Evolutionary conservation across 2,888 invertebrate species (phyloP).

Genomic region (Apoda limacodes): DNA sequence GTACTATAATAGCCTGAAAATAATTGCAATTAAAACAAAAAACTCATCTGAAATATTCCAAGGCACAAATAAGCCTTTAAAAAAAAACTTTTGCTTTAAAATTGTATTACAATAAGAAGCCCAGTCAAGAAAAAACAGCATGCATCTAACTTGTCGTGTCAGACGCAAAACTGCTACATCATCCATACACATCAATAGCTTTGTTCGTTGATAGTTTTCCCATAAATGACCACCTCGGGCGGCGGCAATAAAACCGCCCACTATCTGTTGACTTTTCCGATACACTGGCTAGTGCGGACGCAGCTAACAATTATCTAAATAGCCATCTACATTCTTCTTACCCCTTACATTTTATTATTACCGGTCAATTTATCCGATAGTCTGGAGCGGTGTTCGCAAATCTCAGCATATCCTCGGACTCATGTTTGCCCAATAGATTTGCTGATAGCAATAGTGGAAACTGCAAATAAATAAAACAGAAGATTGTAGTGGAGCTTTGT

Average conservation of each 20-base stretch:
- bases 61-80: too few relatives aligned
- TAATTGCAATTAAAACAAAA: too few relatives aligned
- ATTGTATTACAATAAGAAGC: too few relatives aligned
- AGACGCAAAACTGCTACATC: slow-evolving; percentile 48
- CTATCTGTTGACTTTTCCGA: slow-evolving; percentile 60
- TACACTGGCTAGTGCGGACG: slow-evolving; percentile 57
- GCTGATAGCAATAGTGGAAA: slow-evolving; percentile 43
- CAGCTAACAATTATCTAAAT: slow-evolving; percentile 70
- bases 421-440: slow-evolving; percentile 60
- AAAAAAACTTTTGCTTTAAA: too few relatives aligned
- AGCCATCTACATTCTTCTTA: slow-evolving; percentile 71
- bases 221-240: slow-evolving; percentile 61
- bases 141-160: too few relatives aligned
- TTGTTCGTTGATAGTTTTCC: slow-evolving; percentile 56
- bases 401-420: slow-evolving; percentile 48
- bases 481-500: slow-evolving; percentile 22
- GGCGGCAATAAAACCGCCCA: slow-evolving; percentile 51
- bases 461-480: slow-evolving; percentile 45
- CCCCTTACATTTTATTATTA: slow-evolving; percentile 70
- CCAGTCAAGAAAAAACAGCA: too few relatives aligned
- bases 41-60: too few relatives aligned
- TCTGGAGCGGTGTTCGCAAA: slow-evolving; percentile 41
- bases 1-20: too few relatives aligned
- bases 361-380: slow-evolving; percentile 67
- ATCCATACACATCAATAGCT: too few relatives aligned